A percentile compares a stretch with the other conserved stretches of the same genome.
phyloP scores from a whole-genome alignment of 92 coral and sea anemone species.

The Meandrina meandrites region DNA sequence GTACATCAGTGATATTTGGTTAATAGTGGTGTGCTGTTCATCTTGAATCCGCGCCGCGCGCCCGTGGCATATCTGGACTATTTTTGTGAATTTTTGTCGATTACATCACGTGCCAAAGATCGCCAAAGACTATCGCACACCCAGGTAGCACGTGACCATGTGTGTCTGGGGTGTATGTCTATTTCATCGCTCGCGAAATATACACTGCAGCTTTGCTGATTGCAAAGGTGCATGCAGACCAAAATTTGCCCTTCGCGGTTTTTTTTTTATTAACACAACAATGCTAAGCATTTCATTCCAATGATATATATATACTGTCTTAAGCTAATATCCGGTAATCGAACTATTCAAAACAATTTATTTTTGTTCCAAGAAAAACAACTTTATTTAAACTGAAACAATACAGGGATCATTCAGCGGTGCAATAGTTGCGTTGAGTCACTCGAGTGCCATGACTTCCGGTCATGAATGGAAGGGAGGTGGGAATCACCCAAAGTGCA shows the following conservation, averaged over 20 bases:
- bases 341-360: constrained; percentile 24
- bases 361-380: constrained; percentile 29
- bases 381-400: constrained; percentile 7
- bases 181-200: neutral
- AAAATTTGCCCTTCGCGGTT: neutral
- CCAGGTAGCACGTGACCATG: neutral
- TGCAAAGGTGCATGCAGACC: constrained; percentile 1
- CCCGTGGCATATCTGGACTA: too few species aligned
- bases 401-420: neutral
- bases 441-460: neutral
- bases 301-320: neutral
- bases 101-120: constrained; percentile 40
- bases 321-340: constrained; percentile 17
- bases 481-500: neutral
- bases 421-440: neutral
- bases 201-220: neutral
- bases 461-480: neutral
- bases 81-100: neutral
- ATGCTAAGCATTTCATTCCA: constrained; percentile 2
- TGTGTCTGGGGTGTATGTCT: neutral
- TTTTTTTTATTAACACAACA: neutral
- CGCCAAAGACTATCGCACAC: neutral
- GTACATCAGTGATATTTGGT: constrained; percentile 1
- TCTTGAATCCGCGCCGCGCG: neutral
- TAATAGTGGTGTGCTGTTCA: neutral